Evolutionary conservation across 2,113 vertebrate species (phyloP).

Genomic region (Pagrus major): DNA sequence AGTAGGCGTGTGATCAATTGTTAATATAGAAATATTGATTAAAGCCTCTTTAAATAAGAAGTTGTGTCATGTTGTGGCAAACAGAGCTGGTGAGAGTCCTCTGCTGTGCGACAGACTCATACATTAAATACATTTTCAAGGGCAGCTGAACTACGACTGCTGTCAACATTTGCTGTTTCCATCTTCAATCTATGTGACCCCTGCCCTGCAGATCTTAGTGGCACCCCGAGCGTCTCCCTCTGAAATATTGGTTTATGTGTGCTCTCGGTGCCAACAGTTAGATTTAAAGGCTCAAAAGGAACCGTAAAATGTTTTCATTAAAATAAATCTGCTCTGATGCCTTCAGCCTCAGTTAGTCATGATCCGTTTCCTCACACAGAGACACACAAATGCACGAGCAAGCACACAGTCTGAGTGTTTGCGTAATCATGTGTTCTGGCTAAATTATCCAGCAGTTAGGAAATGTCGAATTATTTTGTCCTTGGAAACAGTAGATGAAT

Average conservation of each 20-base stretch:
- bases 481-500: conserved; percentile 29
- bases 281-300: neutral
- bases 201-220: neutral
- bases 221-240: neutral
- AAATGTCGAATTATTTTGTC: conserved; percentile 40
- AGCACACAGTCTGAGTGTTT: conserved; percentile 4
- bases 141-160: no score
- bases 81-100: no score
- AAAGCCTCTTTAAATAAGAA: no score
- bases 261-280: neutral
- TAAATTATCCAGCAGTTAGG: conserved; percentile 34
- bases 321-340: conserved; percentile 1
- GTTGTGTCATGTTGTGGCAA: no score
- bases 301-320: conserved; percentile 1
- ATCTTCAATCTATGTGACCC: neutral
- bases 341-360: conserved; percentile 15
- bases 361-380: conserved; percentile 20
- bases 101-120: no score
- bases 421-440: conserved; percentile 37
- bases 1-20: neutral
- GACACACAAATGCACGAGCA: neutral
- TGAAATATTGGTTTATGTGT: neutral
- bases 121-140: neutral
- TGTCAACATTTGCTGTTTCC: neutral
- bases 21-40: neutral